A percentile compares a stretch with the other conserved stretches of the same genome.
Evolutionary conservation across 2,113 vertebrate species (phyloP).

Genomic region (Passer domesticus): DNA sequence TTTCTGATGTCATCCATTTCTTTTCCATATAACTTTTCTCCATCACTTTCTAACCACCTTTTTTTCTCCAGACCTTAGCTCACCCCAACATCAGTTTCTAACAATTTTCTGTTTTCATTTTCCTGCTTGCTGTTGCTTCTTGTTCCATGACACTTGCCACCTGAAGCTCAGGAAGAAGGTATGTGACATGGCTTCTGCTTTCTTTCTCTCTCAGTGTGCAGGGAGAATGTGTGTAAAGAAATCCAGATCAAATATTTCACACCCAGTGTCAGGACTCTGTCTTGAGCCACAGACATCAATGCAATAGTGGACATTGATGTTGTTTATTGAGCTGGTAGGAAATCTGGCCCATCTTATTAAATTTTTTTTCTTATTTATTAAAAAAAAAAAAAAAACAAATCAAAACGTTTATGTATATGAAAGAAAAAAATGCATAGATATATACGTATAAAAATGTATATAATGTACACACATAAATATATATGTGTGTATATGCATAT

Average conservation of each 20-base stretch:
- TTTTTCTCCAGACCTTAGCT: background rate
- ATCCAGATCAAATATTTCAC: background rate
- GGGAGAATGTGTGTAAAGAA: background rate
- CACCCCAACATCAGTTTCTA: background rate
- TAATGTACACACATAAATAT: background rate
- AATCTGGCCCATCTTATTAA: background rate
- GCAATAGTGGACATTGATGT: background rate
- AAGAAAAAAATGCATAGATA: background rate
- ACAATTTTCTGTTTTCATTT: slow-evolving; percentile 49
- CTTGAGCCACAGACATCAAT: background rate
- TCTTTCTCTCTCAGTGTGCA: background rate
- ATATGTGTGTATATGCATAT: background rate
- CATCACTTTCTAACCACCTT: background rate
- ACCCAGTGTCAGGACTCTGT: background rate
- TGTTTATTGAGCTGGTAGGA: slow-evolving; percentile 28
- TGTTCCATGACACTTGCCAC: slow-evolving; percentile 47
- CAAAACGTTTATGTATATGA: background rate
- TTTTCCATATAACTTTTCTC: background rate
- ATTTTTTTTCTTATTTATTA: background rate
- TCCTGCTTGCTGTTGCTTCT: slow-evolving; percentile 34
- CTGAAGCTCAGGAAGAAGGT: slow-evolving; percentile 83
- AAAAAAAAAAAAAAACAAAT: background rate
- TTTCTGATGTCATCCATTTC: background rate
- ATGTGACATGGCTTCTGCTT: slow-evolving; percentile 75
- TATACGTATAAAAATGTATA: background rate